These are phyloP conservation scores for Lamellibrachia columna DNA, from an alignment of 2,888 invertebrate species.

Conservation along the genomic window DNA sequence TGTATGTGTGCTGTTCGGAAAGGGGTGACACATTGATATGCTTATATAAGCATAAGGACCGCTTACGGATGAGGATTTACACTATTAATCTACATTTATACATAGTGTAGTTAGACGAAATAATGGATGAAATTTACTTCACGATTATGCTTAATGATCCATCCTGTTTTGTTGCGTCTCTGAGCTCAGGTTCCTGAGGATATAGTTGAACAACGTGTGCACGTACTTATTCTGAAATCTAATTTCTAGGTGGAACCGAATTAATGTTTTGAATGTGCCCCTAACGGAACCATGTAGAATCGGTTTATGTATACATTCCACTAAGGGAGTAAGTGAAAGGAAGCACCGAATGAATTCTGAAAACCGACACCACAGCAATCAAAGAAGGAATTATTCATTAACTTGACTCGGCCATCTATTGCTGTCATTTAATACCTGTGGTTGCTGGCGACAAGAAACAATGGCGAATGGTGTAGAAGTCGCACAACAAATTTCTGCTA, in stretches of 20 bases:
- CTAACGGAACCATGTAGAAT: conserved; percentile 9
- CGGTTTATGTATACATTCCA: conserved; percentile 16
- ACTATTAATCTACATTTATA: no score
- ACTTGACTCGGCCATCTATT: conserved; percentile 6
- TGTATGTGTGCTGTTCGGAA: not conserved
- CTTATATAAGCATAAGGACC: not conserved
- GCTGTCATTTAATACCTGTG: not conserved
- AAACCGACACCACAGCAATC: conserved; percentile 10
- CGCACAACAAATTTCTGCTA: not conserved
- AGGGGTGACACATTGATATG: not conserved
- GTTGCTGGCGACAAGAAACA: not conserved
- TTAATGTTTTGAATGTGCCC: not conserved
- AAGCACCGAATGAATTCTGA: not conserved
- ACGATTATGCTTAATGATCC: no score
- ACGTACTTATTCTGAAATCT: not conserved
- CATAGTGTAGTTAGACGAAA: not conserved
- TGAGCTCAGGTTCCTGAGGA: no score
- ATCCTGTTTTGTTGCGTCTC: no score
- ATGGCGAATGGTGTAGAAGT: not conserved
- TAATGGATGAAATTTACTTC: no score
- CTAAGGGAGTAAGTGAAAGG: conserved; percentile 8
- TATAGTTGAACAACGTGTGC: not conserved
- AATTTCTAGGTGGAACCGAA: not conserved
- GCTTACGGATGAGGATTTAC: not conserved
- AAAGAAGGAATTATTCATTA: conserved; percentile 16